Conservation (phyloP, 2,797 vertebrate genomes). For the Poeciliopsis presidionis region DNA sequence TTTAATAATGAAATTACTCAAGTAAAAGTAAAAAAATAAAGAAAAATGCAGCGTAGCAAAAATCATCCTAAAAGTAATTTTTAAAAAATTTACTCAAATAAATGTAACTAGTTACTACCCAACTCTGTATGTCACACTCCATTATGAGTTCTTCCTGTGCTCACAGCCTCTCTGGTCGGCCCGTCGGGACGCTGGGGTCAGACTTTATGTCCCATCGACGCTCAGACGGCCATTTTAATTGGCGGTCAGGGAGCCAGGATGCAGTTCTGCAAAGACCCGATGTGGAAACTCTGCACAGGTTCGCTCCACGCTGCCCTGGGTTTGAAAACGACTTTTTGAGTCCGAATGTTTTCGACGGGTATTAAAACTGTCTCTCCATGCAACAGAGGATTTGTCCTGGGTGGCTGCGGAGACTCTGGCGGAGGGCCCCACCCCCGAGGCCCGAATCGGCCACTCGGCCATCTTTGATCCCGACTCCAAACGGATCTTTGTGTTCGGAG, state of each 20-base stretch:
- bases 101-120: too few species aligned
- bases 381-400: constrained; percentile 82
- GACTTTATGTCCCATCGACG: constrained; percentile 79
- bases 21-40: too few species aligned
- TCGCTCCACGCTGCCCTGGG: neutral
- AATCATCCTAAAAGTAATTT: too few species aligned
- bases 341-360: neutral
- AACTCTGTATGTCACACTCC: neutral
- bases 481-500: constrained; percentile 83
- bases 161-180: constrained; percentile 50
- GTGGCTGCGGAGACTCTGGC: constrained; percentile 80
- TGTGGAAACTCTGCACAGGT: constrained; percentile 89
- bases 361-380: neutral
- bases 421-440: constrained; percentile 81
- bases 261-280: constrained; percentile 88
- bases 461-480: constrained; percentile 80
- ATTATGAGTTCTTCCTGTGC: neutral
- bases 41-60: too few species aligned
- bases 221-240: constrained; percentile 82
- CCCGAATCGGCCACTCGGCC: constrained; percentile 81
- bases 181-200: constrained; percentile 83
- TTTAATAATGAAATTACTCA: too few species aligned
- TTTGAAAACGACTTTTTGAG: neutral
- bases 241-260: constrained; percentile 82
- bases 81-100: too few species aligned